phyloP scores from a whole-genome alignment of 2,888 invertebrate species.

The Caenorhabditis panamensis region DNA sequence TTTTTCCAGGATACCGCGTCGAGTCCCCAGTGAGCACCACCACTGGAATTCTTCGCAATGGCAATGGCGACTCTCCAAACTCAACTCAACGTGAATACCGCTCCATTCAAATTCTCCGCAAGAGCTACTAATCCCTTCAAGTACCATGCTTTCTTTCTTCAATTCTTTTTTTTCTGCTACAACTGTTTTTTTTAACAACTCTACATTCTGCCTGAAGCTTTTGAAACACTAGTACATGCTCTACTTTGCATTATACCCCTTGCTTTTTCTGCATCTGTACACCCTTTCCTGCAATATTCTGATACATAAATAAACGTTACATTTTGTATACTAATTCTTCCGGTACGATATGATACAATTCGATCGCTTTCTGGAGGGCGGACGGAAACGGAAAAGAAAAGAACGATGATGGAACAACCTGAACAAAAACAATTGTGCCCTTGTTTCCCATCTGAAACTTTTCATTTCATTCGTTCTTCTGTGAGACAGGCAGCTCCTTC shows the following conservation, averaged over 20 bases:
- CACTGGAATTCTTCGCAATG: constrained; percentile 68
- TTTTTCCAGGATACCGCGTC: constrained; percentile 69
- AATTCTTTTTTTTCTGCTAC: constrained; percentile 12
- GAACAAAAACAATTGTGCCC: constrained; percentile 29
- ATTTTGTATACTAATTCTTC: constrained; percentile 30
- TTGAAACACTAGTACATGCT: constrained; percentile 42
- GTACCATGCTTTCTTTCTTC: background rate
- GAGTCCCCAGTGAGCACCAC: constrained; percentile 72
- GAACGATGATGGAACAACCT: constrained; percentile 5
- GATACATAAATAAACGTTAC: constrained; percentile 43
- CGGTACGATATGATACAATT: constrained; percentile 35
- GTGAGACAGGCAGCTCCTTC: background rate
- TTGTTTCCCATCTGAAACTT: constrained; percentile 8
- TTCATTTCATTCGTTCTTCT: constrained; percentile 33
- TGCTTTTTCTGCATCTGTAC: constrained; percentile 23
- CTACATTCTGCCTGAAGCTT: constrained; percentile 58
- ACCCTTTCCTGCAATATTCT: constrained; percentile 11
- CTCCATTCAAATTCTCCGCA: constrained; percentile 74
- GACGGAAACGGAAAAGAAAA: constrained; percentile 3
- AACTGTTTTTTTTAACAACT: constrained; percentile 21
- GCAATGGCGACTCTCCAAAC: constrained; percentile 49
- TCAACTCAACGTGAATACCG: constrained; percentile 68
- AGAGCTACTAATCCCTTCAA: constrained; percentile 60
- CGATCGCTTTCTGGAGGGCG: background rate
- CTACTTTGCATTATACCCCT: constrained; percentile 13